These are phyloP conservation scores for Anguilla rostrata DNA, from an alignment of 2,113 vertebrate genomes.

Conservation along the genomic window DNA sequence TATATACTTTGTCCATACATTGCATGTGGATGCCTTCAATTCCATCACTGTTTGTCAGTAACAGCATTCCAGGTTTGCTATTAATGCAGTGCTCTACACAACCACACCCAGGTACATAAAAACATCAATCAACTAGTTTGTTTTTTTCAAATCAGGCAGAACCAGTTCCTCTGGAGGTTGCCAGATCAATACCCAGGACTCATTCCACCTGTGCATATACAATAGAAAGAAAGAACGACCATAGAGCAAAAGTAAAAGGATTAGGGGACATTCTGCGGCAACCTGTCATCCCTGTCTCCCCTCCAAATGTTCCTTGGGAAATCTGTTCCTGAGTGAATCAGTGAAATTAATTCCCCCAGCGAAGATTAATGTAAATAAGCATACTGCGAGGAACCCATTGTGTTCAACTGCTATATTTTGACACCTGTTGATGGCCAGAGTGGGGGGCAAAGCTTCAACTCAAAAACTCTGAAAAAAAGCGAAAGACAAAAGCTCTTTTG, in stretches of 20 bases:
- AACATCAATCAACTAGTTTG: background rate
- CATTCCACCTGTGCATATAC: background rate
- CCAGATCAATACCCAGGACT: background rate
- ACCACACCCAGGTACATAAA: background rate
- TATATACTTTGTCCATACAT: background rate
- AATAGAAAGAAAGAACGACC: background rate
- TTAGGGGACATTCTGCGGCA: background rate
- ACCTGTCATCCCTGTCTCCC: background rate
- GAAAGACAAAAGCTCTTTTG: conserved; percentile 13
- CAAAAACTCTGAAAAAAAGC: background rate
- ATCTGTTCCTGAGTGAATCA: background rate
- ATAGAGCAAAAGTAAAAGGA: background rate
- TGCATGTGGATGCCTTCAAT: background rate
- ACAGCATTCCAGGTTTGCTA: background rate
- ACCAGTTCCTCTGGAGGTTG: background rate
- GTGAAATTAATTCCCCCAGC: background rate
- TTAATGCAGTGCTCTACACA: background rate
- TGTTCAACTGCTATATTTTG: background rate
- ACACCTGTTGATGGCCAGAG: conserved; percentile 8
- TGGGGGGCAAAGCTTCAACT: background rate
- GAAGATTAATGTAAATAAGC: background rate
- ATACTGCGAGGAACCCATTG: background rate
- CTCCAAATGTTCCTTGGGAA: background rate
- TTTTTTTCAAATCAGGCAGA: background rate
- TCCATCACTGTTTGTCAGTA: background rate